Evolutionary conservation across 2,888 invertebrate genomes (phyloP).

Genomic region (Oxytorus armatus): DNA sequence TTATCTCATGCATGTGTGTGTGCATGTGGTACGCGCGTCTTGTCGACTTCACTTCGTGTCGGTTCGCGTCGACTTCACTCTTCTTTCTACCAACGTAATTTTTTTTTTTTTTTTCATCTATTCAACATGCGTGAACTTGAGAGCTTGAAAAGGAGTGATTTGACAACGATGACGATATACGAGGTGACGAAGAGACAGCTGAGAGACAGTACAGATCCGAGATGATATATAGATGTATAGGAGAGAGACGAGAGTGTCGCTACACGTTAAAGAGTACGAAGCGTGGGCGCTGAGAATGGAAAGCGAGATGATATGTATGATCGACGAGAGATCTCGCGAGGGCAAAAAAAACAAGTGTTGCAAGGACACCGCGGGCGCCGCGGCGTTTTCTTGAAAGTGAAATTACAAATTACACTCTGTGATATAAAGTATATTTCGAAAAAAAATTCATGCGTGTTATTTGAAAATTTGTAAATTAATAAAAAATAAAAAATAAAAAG

Average conservation of each 20-base stretch:
- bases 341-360: conserved; percentile 36
- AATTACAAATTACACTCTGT: too few species aligned
- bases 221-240: background rate
- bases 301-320: conserved; percentile 60
- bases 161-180: conserved; percentile 23
- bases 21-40: background rate
- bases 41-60: background rate
- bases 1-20: background rate
- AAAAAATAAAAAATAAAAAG: too few species aligned
- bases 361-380: conserved; percentile 55
- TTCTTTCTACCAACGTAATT: background rate
- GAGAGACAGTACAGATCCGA: conserved; percentile 8
- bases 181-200: conserved; percentile 9
- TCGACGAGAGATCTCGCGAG: conserved; percentile 23
- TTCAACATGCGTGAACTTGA: conserved; percentile 17
- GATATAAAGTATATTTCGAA: too few species aligned
- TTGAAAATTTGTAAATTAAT: too few species aligned
- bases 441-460: too few species aligned
- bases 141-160: conserved; percentile 29
- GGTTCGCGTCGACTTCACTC: conserved; percentile 2
- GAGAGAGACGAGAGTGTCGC: background rate
- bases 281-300: conserved; percentile 38
- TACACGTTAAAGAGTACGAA: conserved; percentile 18
- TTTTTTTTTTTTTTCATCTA: background rate
- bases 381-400: too few species aligned